Percentiles rank a stretch among this genome's conserved stretches.
phyloP scores from a whole-genome alignment of 2,888 invertebrate genomes.

The Ormyrus nitidulus region DNA sequence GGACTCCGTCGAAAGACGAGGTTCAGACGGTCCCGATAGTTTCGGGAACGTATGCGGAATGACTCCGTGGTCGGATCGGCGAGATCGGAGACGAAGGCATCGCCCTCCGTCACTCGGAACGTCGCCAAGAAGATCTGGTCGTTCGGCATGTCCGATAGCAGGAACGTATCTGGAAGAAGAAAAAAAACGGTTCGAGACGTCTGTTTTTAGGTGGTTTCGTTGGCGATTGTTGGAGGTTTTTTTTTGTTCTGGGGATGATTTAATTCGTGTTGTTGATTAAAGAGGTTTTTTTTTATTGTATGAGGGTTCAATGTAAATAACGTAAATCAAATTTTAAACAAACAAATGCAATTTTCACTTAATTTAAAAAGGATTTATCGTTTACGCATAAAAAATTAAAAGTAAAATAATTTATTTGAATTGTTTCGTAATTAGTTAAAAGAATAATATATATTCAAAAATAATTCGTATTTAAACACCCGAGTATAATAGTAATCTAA shows the following conservation, averaged over 20 bases:
- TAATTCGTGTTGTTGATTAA: background rate
- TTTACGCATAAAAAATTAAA: no score
- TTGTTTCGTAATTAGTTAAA: no score
- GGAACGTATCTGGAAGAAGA: slow-evolving; percentile 82
- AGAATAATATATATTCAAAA: no score
- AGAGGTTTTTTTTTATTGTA: background rate
- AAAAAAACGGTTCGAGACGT: background rate
- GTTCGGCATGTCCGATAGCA: slow-evolving; percentile 83
- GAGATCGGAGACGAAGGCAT: slow-evolving; percentile 82
- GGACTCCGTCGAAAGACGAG: slow-evolving; percentile 85
- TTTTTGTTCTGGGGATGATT: background rate
- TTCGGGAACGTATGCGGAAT: slow-evolving; percentile 85
- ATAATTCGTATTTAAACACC: no score
- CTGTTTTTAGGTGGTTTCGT: no score
- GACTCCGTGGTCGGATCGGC: slow-evolving; percentile 82
- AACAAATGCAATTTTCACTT: no score
- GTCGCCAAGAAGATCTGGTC: slow-evolving; percentile 90
- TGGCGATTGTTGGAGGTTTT: no score
- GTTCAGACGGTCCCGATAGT: slow-evolving; percentile 86
- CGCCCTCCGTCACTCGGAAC: slow-evolving; percentile 84
- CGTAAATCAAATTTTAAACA: no score
- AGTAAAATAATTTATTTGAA: no score
- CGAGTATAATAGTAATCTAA: no score
- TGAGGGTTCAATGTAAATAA: background rate
- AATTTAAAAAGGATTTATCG: no score